These are phyloP conservation scores for Cyanocitta stelleri DNA, from an alignment of 2,113 vertebrate species.

Conservation along the genomic window DNA sequence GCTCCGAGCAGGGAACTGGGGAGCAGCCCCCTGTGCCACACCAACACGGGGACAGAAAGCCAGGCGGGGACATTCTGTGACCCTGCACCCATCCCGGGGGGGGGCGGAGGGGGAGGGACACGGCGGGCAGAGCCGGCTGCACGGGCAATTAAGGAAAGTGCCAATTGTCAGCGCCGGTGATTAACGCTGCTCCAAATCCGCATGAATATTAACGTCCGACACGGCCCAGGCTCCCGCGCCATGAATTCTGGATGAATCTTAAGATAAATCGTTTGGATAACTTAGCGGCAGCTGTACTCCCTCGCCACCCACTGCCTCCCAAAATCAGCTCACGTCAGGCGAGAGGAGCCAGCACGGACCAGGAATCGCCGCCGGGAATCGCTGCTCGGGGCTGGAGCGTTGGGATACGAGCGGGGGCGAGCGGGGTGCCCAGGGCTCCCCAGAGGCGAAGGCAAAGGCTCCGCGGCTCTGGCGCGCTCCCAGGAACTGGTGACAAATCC, in stretches of 20 bases:
- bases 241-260: conserved; percentile 82
- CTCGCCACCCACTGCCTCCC: conserved; percentile 65
- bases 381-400: not conserved
- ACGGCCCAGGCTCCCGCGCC: conserved; percentile 70
- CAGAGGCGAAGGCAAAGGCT: not conserved
- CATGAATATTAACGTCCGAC: conserved; percentile 86
- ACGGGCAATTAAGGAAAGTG: conserved; percentile 67
- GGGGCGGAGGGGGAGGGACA: not conserved
- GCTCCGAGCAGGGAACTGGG: fast-evolving
- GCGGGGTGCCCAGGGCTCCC: not conserved
- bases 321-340: conserved; percentile 45
- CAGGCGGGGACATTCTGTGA: not conserved
- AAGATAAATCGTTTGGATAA: conserved; percentile 80
- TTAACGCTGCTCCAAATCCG: conserved; percentile 71
- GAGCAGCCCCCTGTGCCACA: fast-evolving
- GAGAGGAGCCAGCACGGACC: not conserved
- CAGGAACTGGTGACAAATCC: not conserved
- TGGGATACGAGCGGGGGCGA: not conserved
- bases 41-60: not conserved
- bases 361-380: not conserved
- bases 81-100: not conserved
- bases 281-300: conserved; percentile 75
- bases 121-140: not conserved
- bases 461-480: not conserved
- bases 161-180: conserved; percentile 71